These are phyloP conservation scores for Amblyjoppa proteus DNA, from an alignment of 2,888 invertebrate species.

Conservation along the genomic window DNA sequence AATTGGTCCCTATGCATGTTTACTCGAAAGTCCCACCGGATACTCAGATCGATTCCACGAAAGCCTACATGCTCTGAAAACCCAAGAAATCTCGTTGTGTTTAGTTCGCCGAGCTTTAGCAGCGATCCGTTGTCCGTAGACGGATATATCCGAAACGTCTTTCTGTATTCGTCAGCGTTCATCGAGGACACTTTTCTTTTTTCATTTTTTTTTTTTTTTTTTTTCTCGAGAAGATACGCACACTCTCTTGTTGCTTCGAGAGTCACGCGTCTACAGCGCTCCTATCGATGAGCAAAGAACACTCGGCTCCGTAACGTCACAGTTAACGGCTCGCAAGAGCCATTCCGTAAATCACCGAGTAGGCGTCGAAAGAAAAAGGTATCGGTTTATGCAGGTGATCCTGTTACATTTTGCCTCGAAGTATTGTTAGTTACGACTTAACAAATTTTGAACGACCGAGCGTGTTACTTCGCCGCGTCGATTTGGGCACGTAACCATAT, in stretches of 20 bases:
- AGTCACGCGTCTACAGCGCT: constrained; percentile 20
- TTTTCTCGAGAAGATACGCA: constrained; percentile 25
- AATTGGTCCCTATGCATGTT: constrained; percentile 6
- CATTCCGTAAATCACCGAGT: constrained; percentile 40
- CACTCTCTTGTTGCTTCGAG: constrained; percentile 31
- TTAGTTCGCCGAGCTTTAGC: not conserved
- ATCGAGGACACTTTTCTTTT: constrained; percentile 27
- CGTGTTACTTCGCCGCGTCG: not conserved
- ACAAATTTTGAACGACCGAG: not conserved
- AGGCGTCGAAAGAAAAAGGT: constrained; percentile 1
- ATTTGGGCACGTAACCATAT: not conserved
- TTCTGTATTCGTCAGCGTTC: constrained; percentile 55
- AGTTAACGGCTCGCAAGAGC: constrained; percentile 26
- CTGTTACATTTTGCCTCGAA: not conserved
- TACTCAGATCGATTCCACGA: constrained; percentile 62
- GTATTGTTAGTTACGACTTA: not conserved
- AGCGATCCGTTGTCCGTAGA: constrained; percentile 41
- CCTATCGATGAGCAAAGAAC: constrained; percentile 35
- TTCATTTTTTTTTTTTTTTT: not conserved
- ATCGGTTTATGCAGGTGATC: not conserved
- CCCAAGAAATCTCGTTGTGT: constrained; percentile 26
- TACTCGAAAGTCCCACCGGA: constrained; percentile 44
- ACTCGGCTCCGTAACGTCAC: constrained; percentile 43
- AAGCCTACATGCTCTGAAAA: constrained; percentile 52
- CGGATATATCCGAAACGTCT: constrained; percentile 49